Base-by-base conservation (phyloP, 2,113 vertebrate species). In the Lamprotornis superbus region DNA sequence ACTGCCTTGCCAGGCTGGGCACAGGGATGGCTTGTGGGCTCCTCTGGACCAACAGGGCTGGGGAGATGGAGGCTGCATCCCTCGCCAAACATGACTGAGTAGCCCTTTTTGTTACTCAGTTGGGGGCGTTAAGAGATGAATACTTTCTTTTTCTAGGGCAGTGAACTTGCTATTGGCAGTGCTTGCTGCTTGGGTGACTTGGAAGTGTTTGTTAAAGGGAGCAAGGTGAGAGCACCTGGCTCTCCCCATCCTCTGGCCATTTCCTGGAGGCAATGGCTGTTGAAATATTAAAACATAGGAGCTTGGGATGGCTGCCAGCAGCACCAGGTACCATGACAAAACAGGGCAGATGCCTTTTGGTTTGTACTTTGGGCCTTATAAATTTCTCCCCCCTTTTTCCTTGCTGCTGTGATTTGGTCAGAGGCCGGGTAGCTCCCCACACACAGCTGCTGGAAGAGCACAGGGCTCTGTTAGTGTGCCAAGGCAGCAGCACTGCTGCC, bases 291-390 rank as follows among this genome's bases (percentile, higher is more conserved):
- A 68, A 83, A 73, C 8, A 22, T 44, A 86, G 89, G 70, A 85
- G 84, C 49, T 40, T 2, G 4, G 59, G 61, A 21, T 2, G 2
- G 71, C 84, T 90, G 76, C 85, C 85, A 90, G 81, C 69, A 87
- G 87, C 5, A 3, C 39, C 4, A 4, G 22, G 39, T 52, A 69
- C 74, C 0, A 2, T 8, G 9, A 87, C 2, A 4, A 65, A 76
- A 80, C 55, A 55, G 53, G 68, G 64, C 87, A 94, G 79, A 74
- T 86, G 90, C 90, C 76, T 88, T 89, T 83, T 70, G 85, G 47
- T 83, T 90, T 78, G 64, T 63, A 67, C 78, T 92, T 83, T 10
- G 67, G 52, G 80, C 52, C 46, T 73, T 91, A 70, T 65, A 60
- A 31, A 21, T 55, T 37, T 14, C 18, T 13, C 4, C 3, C 0